Percentiles rank a stretch among this genome's conserved stretches.
phyloP scores from a whole-genome alignment of 2,113 vertebrate species.

The Gulo gulo region DNA sequence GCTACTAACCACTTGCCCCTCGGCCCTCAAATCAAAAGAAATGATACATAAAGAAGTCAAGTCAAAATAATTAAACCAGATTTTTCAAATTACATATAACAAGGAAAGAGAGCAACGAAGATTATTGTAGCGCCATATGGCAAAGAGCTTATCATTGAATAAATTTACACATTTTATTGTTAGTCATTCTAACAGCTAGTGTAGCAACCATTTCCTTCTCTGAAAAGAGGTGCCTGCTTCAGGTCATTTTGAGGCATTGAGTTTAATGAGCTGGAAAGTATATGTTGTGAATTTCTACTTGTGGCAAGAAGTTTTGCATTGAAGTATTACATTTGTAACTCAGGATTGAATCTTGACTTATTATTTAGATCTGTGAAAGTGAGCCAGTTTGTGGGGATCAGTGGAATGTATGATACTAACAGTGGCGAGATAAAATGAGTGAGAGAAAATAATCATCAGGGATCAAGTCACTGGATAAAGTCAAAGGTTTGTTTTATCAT shows the following conservation, averaged over 20 bases:
- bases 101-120: background rate
- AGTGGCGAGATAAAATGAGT: background rate
- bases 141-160: slow-evolving; percentile 32
- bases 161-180: background rate
- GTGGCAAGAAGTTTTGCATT: slow-evolving; percentile 1
- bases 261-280: slow-evolving; percentile 51
- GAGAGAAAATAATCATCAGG: background rate
- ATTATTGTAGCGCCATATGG: background rate
- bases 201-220: slow-evolving; percentile 31
- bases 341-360: slow-evolving; percentile 9
- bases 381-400: background rate
- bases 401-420: background rate
- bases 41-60: background rate
- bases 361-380: slow-evolving; percentile 15
- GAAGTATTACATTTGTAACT: slow-evolving; percentile 57
- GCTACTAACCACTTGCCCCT: background rate
- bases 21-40: background rate
- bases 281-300: slow-evolving; percentile 41
- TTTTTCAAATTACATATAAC: background rate
- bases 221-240: slow-evolving; percentile 34
- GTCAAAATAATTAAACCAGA: background rate
- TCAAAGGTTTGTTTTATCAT: background rate
- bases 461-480: background rate
- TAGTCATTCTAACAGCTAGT: background rate
- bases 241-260: background rate